Evolutionary conservation across 2,888 invertebrate genomes (phyloP).

Genomic region (Agrilus mali): DNA sequence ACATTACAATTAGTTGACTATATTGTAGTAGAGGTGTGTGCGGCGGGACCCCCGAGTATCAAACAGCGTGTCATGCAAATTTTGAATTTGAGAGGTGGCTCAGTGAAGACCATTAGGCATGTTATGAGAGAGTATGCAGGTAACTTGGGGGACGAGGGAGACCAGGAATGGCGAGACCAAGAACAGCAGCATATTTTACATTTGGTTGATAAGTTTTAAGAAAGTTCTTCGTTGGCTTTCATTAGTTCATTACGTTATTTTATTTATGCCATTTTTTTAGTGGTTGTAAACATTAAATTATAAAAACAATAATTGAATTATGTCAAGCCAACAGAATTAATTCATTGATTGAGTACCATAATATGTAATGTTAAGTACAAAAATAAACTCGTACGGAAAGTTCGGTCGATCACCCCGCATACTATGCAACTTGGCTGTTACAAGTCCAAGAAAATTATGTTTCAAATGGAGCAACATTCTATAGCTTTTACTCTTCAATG

Average conservation of each 20-base stretch:
- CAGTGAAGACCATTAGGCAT: constrained; percentile 82
- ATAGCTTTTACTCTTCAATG: too few species aligned
- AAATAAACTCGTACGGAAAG: too few species aligned
- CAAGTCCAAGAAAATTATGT: too few species aligned
- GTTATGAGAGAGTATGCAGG: constrained; percentile 96
- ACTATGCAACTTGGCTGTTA: too few species aligned
- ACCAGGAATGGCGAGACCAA: constrained; percentile 71
- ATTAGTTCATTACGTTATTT: neutral
- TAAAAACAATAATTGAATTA: too few species aligned
- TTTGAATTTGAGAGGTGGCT: constrained; percentile 77
- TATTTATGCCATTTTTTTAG: neutral
- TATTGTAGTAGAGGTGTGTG: constrained; percentile 68
- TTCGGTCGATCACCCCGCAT: too few species aligned
- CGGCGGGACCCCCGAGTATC: constrained; percentile 53
- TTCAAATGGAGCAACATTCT: too few species aligned
- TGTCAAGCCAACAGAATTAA: too few species aligned
- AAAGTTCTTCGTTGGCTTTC: neutral
- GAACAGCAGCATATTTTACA: constrained; percentile 87
- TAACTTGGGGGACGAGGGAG: constrained; percentile 84
- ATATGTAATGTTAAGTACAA: neutral
- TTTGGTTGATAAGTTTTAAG: constrained; percentile 84
- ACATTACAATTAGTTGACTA: constrained; percentile 91
- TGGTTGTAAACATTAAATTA: too few species aligned
- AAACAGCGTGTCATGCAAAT: constrained; percentile 84
- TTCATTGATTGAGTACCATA: neutral